Evolutionary conservation across 2,888 invertebrate genomes (phyloP).

Genomic region (Volucella zonaria): DNA sequence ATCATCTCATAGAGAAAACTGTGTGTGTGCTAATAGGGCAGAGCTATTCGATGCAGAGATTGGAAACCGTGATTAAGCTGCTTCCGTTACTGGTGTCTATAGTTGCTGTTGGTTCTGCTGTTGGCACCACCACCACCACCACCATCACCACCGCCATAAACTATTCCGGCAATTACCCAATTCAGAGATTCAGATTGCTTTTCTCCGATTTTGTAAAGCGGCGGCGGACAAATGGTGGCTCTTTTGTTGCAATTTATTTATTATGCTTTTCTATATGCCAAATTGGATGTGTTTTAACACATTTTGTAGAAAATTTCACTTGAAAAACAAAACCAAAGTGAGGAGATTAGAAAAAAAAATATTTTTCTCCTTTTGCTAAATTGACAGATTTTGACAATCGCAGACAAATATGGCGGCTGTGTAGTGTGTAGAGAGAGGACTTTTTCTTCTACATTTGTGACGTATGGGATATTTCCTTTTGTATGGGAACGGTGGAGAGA

Average conservation of each 20-base stretch:
- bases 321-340: constrained; percentile 50
- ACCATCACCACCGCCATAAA: constrained; percentile 72
- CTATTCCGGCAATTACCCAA: constrained; percentile 72
- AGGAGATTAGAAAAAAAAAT: constrained; percentile 50
- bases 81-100: constrained; percentile 54
- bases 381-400: constrained; percentile 72
- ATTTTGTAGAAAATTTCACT: constrained; percentile 48
- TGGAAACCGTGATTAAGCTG: constrained; percentile 55
- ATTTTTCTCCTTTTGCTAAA: constrained; percentile 63
- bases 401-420: constrained; percentile 68
- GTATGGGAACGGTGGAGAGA: constrained; percentile 43
- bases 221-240: constrained; percentile 10
- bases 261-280: constrained; percentile 9
- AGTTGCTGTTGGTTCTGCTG: constrained; percentile 44
- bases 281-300: constrained; percentile 21
- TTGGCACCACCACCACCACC: constrained; percentile 61
- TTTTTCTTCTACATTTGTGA: constrained; percentile 49
- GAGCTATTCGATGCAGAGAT: constrained; percentile 48
- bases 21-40: constrained; percentile 24
- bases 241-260: neutral
- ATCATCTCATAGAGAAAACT: constrained; percentile 48
- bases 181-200: constrained; percentile 47
- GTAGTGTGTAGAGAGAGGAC: constrained; percentile 45
- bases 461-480: constrained; percentile 45
- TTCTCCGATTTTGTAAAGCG: constrained; percentile 41